Base-by-base conservation (phyloP, 2,797 vertebrate genomes). In the Distichodus sexfasciatus region DNA sequence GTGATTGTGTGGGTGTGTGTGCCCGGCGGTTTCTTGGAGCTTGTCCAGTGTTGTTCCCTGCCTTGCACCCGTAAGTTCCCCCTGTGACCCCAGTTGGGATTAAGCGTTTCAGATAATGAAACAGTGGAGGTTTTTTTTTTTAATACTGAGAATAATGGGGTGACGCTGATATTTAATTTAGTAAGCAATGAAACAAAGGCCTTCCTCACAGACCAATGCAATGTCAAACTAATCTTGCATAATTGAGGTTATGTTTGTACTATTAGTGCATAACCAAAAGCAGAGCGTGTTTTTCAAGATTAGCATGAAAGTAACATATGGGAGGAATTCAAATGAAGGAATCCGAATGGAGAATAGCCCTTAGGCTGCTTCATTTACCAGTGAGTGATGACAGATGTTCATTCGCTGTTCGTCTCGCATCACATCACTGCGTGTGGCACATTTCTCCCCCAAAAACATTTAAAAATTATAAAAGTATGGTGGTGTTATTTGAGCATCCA, bases 341-440 rank as follows among this genome's bases (percentile, higher is more conserved):
- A 43, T 28, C 17, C 23, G 10, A 4, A 41, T 41, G 48, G 41
- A 29, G 48, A 43, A 53, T 11, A 43, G 15, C 26, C 24, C 48
- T 31, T 3, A 43, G 23, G 46, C 33, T 19, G 14, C 28, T 41
- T 21, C 8, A 40, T 53, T 15, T 36, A 38, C 31, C 43, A 33
- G 26, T 21, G 59, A 35, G 11, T n/a, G 59, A 62, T 62, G 59
- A 12, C 44, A 36, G 12, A 63, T 63, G 43, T 24, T 3, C 28
- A 19, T 29, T 54, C n/a, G 28, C n/a, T n/a, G n/a, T n/a, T n/a
- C n/a, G n/a, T n/a, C n/a, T n/a, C n/a, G 4, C 19, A 3, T 12
- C 24, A 33, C 38, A 36, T 57, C 19, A 9, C 33, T 57, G 51
- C 10, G 11, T 38, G 33, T 21, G 38, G 33, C 31, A 57, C 38